These are phyloP conservation scores for Corynorhinus townsendii DNA, from an alignment of 2,113 vertebrate species.

Conservation along the genomic window DNA sequence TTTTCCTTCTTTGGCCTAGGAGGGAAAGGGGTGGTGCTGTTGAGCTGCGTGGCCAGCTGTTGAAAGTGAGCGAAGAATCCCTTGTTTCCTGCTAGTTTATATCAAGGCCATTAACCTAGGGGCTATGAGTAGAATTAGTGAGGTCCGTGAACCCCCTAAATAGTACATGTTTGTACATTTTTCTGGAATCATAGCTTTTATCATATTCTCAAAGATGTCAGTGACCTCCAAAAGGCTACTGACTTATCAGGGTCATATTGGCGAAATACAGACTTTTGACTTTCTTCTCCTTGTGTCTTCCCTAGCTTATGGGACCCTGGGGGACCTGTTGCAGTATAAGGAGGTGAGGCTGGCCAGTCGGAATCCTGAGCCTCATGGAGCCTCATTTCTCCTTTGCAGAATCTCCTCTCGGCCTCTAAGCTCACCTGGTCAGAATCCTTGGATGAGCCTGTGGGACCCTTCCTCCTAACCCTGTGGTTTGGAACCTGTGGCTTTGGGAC, in stretches of 20 bases:
- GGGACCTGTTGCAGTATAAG: neutral
- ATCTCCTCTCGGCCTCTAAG: conserved; percentile 52
- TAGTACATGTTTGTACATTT: neutral
- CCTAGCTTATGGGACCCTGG: neutral
- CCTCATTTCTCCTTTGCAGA: conserved; percentile 61
- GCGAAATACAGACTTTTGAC: neutral
- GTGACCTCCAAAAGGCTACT: neutral
- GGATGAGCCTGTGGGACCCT: conserved; percentile 64
- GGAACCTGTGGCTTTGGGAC: conserved; percentile 67
- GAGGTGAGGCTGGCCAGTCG: neutral
- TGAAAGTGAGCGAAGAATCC: neutral
- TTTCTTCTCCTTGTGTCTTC: neutral
- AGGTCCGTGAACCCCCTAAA: neutral
- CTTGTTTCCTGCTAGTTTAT: neutral
- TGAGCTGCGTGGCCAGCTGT: neutral
- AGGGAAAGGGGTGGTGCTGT: neutral
- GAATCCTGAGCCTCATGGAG: conserved; percentile 16
- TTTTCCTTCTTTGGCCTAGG: neutral
- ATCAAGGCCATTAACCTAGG: neutral
- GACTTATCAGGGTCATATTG: neutral
- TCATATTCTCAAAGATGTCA: neutral
- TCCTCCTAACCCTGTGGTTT: conserved; percentile 66
- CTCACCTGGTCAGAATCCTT: conserved; percentile 61
- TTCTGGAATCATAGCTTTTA: neutral
- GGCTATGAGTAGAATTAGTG: neutral